phyloP scores from a whole-genome alignment of 2,797 vertebrate species.

The Leptatherina wallacei region DNA sequence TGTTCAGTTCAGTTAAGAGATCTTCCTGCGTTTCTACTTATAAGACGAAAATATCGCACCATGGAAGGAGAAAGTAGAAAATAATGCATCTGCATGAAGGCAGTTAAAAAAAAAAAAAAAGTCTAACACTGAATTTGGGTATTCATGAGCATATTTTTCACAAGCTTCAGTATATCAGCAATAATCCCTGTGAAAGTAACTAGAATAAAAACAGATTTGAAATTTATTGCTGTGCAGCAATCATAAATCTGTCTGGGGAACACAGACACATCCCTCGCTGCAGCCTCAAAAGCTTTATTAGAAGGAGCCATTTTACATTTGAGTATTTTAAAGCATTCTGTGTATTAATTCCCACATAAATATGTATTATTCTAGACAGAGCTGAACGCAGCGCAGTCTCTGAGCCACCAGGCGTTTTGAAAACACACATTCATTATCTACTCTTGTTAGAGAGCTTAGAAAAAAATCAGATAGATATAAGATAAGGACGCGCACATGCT shows the following conservation, averaged over 20 bases:
- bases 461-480: conserved; percentile 64
- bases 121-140: conserved; percentile 67
- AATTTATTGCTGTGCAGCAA: conserved; percentile 75
- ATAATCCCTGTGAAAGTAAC: conserved; percentile 78
- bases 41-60: conserved; percentile 36
- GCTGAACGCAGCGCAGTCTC: conserved; percentile 45
- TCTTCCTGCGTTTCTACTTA: conserved; percentile 38
- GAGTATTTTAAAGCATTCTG: conserved; percentile 76
- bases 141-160: conserved; percentile 75
- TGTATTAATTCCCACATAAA: conserved; percentile 83
- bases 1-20: conserved; percentile 59
- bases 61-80: conserved; percentile 25
- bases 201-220: conserved; percentile 77
- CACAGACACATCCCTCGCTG: conserved; percentile 67
- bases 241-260: conserved; percentile 79
- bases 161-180: conserved; percentile 71
- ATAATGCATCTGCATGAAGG: conserved; percentile 50
- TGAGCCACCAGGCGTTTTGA: conserved; percentile 63
- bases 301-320: conserved; percentile 74
- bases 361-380: conserved; percentile 76
- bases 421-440: conserved; percentile 72
- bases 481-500: conserved; percentile 52
- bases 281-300: conserved; percentile 81
- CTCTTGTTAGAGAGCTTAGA: conserved; percentile 58
- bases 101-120: conserved; percentile 46